A percentile compares a stretch with the other conserved stretches of the same genome.
These are phyloP conservation scores for Cisticola juncidis DNA, from an alignment of 2,113 vertebrate species.

Conservation along the genomic window DNA sequence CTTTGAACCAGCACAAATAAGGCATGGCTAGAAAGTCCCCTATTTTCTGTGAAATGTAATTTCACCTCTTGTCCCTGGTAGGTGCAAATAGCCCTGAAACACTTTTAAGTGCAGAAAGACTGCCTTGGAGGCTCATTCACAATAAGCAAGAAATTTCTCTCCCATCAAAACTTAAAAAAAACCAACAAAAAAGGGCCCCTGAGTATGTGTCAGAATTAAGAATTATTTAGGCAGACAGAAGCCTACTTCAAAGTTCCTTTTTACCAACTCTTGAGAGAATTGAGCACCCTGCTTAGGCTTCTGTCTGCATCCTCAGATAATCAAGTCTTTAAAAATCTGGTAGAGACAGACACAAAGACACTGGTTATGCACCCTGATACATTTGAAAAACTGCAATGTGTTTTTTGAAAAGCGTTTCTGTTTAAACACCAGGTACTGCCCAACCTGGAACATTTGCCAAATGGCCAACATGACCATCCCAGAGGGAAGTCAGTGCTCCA, in stretches of 20 bases:
- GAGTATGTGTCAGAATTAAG: neutral
- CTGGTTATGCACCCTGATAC: neutral
- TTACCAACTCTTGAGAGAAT: neutral
- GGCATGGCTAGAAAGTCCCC: neutral
- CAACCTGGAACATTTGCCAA: neutral
- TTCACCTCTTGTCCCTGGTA: neutral
- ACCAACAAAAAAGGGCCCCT: neutral
- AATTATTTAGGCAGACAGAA: neutral
- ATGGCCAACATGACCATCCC: accelerated
- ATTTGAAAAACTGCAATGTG: neutral
- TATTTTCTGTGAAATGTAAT: neutral
- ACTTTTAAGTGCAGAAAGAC: neutral
- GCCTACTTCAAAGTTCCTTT: neutral
- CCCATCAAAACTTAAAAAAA: neutral
- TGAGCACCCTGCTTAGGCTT: neutral
- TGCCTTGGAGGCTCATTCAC: neutral
- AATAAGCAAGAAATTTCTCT: neutral
- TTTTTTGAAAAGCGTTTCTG: neutral
- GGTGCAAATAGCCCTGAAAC: neutral
- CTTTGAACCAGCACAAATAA: neutral
- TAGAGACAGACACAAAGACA: neutral
- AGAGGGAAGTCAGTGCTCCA: neutral
- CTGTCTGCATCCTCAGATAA: neutral
- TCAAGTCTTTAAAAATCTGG: neutral
- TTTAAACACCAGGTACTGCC: neutral